Percentiles rank a stretch among this genome's conserved stretches.
Conservation (phyloP, 1,140 invertebrate genomes). For the Meteorus sp. region DNA sequence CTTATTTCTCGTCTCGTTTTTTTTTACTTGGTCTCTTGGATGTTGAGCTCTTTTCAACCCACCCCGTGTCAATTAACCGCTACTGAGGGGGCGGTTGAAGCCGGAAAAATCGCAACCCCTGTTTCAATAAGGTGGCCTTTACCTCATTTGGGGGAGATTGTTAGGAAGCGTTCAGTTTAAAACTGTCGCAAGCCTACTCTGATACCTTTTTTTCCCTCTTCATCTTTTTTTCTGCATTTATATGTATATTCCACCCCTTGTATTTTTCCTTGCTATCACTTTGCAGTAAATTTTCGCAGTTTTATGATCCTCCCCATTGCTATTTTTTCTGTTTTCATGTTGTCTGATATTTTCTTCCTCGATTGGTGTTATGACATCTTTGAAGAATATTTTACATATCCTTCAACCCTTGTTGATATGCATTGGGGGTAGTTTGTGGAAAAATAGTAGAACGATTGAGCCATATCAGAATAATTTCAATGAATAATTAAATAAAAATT, state of each 20-base stretch:
- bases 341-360: too few relatives aligned
- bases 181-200: constrained; percentile 48
- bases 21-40: constrained; percentile 14
- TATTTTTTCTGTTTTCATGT: not conserved
- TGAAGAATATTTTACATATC: too few relatives aligned
- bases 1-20: constrained; percentile 17
- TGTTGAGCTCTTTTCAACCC: constrained; percentile 31
- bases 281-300: constrained; percentile 51
- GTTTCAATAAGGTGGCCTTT: constrained; percentile 61
- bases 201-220: not conserved
- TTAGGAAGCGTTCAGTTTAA: constrained; percentile 55
- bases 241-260: too few relatives aligned
- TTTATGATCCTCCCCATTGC: constrained; percentile 19
- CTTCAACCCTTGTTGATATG: too few relatives aligned
- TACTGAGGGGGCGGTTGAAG: constrained; percentile 35
- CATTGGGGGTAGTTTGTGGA: too few relatives aligned
- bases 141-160: constrained; percentile 59
- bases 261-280: constrained; percentile 43
- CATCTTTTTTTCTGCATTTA: not conserved
- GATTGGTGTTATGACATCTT: too few relatives aligned
- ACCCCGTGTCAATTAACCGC: constrained; percentile 59
- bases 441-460: too few relatives aligned
- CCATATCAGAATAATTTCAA: too few relatives aligned
- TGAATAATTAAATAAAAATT: too few relatives aligned
- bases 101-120: constrained; percentile 59